phyloP scores from a whole-genome alignment of 2,797 vertebrate genomes.

The Lepus townsendii region DNA sequence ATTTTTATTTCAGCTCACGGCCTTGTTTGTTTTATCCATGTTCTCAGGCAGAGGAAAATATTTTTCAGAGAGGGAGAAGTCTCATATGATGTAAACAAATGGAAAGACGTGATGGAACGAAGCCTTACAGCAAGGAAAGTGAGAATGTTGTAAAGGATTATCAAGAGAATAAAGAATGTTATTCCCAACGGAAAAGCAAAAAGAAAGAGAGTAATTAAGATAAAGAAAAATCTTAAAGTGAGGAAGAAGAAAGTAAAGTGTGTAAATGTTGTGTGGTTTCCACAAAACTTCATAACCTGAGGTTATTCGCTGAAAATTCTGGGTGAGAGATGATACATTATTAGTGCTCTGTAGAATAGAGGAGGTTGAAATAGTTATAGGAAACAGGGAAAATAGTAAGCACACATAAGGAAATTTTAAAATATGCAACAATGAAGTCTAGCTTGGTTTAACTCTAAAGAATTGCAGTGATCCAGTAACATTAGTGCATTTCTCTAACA shows the following conservation, averaged over 20 bases:
- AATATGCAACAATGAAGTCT: not conserved
- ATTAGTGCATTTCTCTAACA: not conserved
- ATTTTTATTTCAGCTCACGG: not conserved
- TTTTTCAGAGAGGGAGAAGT: not conserved
- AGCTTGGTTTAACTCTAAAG: not conserved
- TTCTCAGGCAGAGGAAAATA: not conserved
- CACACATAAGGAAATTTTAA: not conserved
- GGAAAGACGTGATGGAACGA: not conserved
- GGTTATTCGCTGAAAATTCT: not conserved
- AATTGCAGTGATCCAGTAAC: not conserved
- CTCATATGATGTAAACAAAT: not conserved
- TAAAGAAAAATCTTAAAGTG: not conserved
- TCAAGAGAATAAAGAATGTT: not conserved
- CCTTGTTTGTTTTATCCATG: not conserved
- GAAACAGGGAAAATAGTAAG: not conserved
- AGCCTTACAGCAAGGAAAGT: not conserved
- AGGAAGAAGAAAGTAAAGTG: not conserved
- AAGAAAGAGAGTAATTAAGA: not conserved
- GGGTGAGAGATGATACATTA: rapidly evolving
- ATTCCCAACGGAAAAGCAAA: not conserved
- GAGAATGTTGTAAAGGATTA: not conserved
- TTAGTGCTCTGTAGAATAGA: not conserved
- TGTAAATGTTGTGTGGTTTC: not conserved
- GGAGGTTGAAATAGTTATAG: not conserved
- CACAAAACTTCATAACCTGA: not conserved